These are phyloP conservation scores for Pollenia amentaria DNA, from an alignment of 2,888 invertebrate genomes.

Conservation along the genomic window DNA sequence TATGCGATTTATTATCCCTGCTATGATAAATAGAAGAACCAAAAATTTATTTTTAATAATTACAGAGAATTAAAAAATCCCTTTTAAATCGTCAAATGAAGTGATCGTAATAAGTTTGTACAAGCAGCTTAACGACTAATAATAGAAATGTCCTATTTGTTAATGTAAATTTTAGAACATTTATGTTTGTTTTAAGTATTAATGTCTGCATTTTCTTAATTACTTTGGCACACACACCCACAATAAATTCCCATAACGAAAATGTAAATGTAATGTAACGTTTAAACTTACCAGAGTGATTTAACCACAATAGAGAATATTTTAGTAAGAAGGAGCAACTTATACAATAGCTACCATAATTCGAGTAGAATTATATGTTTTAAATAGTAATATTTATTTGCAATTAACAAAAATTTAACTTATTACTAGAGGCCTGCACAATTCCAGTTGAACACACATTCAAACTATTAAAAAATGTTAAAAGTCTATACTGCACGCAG, in stretches of 20 bases:
- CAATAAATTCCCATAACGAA: constrained; percentile 16
- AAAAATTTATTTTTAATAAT: constrained; percentile 11
- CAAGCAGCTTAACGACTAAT: not conserved
- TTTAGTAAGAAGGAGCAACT: not conserved
- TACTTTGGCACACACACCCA: constrained; percentile 47
- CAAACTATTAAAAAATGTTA: too few species aligned
- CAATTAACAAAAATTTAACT: constrained; percentile 24
- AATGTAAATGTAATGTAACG: too few species aligned
- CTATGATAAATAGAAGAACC: too few species aligned
- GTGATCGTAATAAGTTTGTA: not conserved
- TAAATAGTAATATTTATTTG: constrained; percentile 15
- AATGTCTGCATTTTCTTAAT: constrained; percentile 66
- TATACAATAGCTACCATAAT: not conserved
- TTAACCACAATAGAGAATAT: constrained; percentile 6
- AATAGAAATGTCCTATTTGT: constrained; percentile 1
- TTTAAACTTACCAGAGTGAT: not conserved
- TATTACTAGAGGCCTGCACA: too few species aligned
- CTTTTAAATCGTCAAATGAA: constrained; percentile 10
- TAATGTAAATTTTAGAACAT: constrained; percentile 1
- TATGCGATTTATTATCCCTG: too few species aligned
- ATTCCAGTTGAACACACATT: too few species aligned
- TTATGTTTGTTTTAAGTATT: constrained; percentile 49
- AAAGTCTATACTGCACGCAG: too few species aligned
- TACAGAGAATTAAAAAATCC: not conserved
- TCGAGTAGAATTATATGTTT: not conserved